These are phyloP conservation scores for Sarcoramphus papa DNA, from an alignment of 2,797 vertebrate genomes.

Conservation along the genomic window DNA sequence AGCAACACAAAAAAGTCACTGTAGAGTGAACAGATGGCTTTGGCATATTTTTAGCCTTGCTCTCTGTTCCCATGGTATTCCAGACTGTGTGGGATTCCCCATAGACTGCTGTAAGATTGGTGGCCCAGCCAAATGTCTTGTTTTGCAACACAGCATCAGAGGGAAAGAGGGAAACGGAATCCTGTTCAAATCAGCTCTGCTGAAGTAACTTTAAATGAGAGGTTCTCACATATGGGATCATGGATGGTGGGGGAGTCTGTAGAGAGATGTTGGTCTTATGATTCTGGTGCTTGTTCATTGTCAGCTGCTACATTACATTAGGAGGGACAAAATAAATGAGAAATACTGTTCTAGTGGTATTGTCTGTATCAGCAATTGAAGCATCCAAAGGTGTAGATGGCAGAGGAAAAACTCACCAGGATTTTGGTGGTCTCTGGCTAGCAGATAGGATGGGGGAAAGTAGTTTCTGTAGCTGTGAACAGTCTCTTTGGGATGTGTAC, in stretches of 20 bases:
- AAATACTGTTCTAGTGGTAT: neutral
- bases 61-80: slow-evolving; percentile 57
- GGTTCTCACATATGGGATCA: neutral
- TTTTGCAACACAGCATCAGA: slow-evolving; percentile 30
- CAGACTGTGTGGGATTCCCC: slow-evolving; percentile 58
- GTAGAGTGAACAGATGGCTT: slow-evolving; percentile 17
- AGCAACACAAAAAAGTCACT: neutral
- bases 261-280: neutral
- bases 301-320: neutral
- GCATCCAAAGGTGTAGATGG: neutral
- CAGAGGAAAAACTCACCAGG: neutral
- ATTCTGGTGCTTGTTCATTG: neutral
- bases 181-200: neutral
- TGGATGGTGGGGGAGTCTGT: neutral
- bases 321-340: neutral
- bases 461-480: neutral
- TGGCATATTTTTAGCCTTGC: slow-evolving; percentile 44
- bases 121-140: slow-evolving; percentile 21
- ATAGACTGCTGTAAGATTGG: slow-evolving; percentile 34
- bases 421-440: neutral
- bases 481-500: neutral
- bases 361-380: neutral
- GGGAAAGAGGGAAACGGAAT: neutral
- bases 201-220: neutral
- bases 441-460: neutral